A percentile compares a stretch with the other conserved stretches of the same genome.
Evolutionary conservation across 2,113 vertebrate species (phyloP).

Genomic region (Calidris pygmaea): DNA sequence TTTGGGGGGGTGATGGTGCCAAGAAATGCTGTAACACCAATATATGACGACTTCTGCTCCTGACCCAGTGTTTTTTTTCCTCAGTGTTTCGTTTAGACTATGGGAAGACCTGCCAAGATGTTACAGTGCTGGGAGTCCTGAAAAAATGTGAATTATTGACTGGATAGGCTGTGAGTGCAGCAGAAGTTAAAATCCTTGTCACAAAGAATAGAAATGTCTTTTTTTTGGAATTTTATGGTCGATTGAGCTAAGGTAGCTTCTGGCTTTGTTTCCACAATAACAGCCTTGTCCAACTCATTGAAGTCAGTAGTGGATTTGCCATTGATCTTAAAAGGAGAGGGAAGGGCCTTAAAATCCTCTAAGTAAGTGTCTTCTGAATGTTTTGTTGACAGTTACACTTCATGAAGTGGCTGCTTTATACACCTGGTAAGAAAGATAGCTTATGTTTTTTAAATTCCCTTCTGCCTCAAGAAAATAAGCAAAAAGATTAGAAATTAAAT

Average conservation of each 20-base stretch:
- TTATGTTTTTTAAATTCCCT: background rate
- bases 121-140: background rate
- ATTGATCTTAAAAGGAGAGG: background rate
- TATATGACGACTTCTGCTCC: background rate
- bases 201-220: slow-evolving; percentile 41
- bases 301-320: background rate
- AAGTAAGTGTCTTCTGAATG: background rate
- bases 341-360: background rate
- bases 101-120: background rate
- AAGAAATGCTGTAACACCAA: background rate
- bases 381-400: background rate
- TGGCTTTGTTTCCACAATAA: slow-evolving; percentile 40
- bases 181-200: slow-evolving; percentile 34
- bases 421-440: background rate
- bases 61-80: background rate
- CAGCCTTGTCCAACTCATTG: background rate
- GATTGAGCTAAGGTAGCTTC: slow-evolving; percentile 2
- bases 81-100: background rate
- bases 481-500: background rate
- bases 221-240: slow-evolving; percentile 30
- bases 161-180: slow-evolving; percentile 13
- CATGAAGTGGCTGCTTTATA: background rate
- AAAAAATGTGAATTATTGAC: slow-evolving; percentile 60
- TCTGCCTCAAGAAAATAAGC: background rate
- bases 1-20: no score